A percentile compares a stretch with the other conserved stretches of the same genome.
Conservation (phyloP, 2,113 vertebrate genomes). For the Arvicanthis niloticus region DNA sequence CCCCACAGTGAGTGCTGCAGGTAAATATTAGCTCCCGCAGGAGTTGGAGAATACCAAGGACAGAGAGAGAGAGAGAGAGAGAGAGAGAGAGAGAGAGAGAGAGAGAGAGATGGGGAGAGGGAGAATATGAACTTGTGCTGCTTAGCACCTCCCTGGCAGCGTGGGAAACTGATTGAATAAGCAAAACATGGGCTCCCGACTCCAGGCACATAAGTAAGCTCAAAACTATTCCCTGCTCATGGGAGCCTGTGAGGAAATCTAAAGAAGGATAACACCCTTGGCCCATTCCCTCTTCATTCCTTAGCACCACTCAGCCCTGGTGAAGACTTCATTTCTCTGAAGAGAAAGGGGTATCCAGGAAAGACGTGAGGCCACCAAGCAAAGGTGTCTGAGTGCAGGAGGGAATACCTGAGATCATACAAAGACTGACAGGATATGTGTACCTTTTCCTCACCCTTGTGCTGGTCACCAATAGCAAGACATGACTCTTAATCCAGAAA, state of each 20-base stretch:
- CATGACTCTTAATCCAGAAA: background rate
- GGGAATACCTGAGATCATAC: background rate
- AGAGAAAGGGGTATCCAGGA: background rate
- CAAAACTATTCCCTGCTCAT: background rate
- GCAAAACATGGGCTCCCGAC: constrained; percentile 61
- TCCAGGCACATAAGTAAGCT: constrained; percentile 63
- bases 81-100: background rate
- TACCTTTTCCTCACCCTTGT: background rate
- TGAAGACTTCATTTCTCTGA: background rate
- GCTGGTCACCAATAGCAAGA: background rate
- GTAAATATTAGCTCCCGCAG: constrained; percentile 71
- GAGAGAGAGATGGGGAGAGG: background rate
- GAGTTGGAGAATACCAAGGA: background rate
- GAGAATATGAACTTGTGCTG: constrained; percentile 47
- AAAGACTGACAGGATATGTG: background rate
- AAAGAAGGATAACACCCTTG: background rate
- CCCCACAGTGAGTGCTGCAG: constrained; percentile 41
- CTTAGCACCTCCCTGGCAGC: constrained; percentile 67
- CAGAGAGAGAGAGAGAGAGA: background rate
- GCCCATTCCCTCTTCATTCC: background rate
- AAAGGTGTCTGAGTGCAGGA: background rate
- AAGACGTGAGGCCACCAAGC: background rate
- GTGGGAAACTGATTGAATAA: constrained; percentile 60
- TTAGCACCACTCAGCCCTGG: background rate
- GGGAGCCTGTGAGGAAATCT: background rate